These are phyloP conservation scores for Dicyrtomina minuta DNA, from an alignment of 2,888 invertebrate genomes.

Conservation along the genomic window DNA sequence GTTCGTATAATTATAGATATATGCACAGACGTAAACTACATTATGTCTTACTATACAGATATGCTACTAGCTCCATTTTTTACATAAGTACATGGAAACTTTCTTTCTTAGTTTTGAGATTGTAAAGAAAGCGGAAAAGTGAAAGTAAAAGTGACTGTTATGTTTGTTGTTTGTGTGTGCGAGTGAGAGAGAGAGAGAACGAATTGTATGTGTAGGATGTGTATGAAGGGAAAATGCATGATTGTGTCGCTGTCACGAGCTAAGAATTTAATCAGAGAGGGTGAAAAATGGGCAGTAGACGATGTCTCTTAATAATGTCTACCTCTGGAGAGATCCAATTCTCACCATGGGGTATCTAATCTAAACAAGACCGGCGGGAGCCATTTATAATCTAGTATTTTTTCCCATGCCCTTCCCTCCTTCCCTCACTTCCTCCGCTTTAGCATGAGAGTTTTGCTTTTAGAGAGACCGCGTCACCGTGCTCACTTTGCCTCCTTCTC, in stretches of 20 bases:
- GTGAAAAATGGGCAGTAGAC: constrained; percentile 28
- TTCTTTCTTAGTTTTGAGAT: too few species aligned
- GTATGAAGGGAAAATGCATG: constrained; percentile 22
- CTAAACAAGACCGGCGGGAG: constrained; percentile 26
- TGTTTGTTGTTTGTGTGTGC: neutral
- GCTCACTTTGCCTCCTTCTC: neutral
- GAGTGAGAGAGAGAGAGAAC: neutral
- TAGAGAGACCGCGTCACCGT: neutral
- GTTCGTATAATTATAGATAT: too few species aligned
- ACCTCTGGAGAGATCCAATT: constrained; percentile 29
- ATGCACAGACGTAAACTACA: too few species aligned
- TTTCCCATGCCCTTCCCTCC: constrained; percentile 8
- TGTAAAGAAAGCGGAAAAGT: too few species aligned
- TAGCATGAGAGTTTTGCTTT: neutral
- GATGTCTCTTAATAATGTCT: constrained; percentile 32
- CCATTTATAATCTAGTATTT: constrained; percentile 22
- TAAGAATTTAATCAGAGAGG: constrained; percentile 32
- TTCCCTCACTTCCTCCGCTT: neutral
- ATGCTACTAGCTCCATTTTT: too few species aligned
- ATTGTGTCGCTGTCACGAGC: constrained; percentile 24
- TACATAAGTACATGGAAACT: too few species aligned
- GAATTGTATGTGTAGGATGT: neutral
- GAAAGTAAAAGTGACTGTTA: neutral
- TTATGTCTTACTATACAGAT: too few species aligned
- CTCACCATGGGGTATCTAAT: constrained; percentile 30